Conservation (phyloP, 2,797 vertebrate genomes). For the Prunella strophiata region DNA sequence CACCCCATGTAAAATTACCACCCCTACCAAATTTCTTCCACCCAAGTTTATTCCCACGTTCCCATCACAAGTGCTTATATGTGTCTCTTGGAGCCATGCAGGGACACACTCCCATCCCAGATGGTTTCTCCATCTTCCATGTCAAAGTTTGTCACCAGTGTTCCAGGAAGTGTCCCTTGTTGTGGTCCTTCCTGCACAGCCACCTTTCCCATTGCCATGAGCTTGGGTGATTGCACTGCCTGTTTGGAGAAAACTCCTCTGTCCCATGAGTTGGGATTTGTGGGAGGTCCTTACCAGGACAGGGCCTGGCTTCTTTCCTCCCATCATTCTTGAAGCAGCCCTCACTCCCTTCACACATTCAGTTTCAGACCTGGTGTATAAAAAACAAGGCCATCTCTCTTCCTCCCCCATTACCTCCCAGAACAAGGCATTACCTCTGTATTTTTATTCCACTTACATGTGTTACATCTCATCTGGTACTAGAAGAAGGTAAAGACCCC, state of each 20-base stretch:
- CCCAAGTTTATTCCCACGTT: neutral
- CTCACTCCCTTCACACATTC: neutral
- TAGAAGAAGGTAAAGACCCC: neutral
- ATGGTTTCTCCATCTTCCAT: neutral
- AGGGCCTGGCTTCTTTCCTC: neutral
- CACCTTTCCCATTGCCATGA: rapidly evolving
- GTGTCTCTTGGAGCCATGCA: neutral
- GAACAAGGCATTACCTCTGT: neutral
- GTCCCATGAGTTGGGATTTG: neutral
- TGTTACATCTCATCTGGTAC: neutral
- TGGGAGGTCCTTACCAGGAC: neutral
- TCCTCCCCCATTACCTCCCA: neutral
- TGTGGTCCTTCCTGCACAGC: neutral
- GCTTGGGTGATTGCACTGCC: rapidly evolving
- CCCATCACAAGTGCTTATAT: neutral
- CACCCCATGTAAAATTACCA: rapidly evolving
- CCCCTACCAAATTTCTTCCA: neutral
- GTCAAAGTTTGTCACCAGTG: neutral
- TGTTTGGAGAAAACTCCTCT: neutral
- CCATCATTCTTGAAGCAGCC: neutral
- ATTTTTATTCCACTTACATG: neutral
- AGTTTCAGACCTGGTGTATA: neutral
- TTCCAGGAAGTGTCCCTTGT: neutral
- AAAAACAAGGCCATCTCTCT: neutral
- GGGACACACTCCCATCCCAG: neutral